Conservation (phyloP, 1,140 invertebrate species). For the Leucophenga varia region DNA sequence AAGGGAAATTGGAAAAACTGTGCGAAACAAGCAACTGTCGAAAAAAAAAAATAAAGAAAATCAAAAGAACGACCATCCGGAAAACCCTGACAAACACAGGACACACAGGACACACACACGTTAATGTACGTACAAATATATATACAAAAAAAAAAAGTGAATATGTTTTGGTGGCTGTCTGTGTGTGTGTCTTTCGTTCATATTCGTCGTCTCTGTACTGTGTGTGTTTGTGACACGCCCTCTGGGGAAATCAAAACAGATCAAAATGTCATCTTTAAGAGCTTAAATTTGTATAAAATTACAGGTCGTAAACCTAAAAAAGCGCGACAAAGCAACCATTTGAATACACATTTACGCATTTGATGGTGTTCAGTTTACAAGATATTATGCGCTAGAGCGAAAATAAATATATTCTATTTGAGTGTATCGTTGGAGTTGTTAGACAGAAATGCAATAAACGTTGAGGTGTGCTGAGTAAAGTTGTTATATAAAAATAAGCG, state of each 20-base stretch:
- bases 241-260: constrained; percentile 54
- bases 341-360: too few species aligned
- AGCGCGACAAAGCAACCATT: constrained; percentile 13
- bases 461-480: too few species aligned
- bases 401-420: too few species aligned
- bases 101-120: too few species aligned
- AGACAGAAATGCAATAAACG: constrained; percentile 22
- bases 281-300: constrained; percentile 54
- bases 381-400: too few species aligned
- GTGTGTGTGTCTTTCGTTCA: not conserved
- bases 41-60: not conserved
- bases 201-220: not conserved
- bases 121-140: too few species aligned
- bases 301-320: constrained; percentile 33
- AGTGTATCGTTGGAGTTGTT: too few species aligned
- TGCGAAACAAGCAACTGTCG: not conserved
- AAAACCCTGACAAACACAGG: not conserved
- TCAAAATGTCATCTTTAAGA: constrained; percentile 56
- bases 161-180: too few species aligned
- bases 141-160: too few species aligned
- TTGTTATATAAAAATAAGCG: too few species aligned
- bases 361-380: too few species aligned
- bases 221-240: constrained; percentile 6
- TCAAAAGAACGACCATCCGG: not conserved
- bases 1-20: too few species aligned